A percentile compares a stretch with the other conserved stretches of the same genome.
Evolutionary conservation across 2,888 invertebrate species (phyloP).

Genomic region (Cosmia pyralina): DNA sequence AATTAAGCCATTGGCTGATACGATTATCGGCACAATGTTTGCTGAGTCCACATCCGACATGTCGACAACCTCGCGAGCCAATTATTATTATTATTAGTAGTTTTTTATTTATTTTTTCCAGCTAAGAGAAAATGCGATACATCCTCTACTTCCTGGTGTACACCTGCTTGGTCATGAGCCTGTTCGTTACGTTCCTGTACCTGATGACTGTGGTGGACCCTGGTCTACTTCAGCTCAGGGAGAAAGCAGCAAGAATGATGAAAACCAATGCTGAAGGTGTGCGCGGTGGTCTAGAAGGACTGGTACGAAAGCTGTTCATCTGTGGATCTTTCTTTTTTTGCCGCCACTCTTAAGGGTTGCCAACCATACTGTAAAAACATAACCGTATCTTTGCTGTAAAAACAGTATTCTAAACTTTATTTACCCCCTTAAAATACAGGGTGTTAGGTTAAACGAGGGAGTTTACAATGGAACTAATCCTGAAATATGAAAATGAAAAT

Average conservation of each 20-base stretch:
- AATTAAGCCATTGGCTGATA: no score
- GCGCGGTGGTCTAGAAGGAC: not conserved
- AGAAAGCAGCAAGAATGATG: constrained; percentile 63
- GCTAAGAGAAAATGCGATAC: constrained; percentile 69
- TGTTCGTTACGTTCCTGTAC: constrained; percentile 71
- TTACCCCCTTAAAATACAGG: no score
- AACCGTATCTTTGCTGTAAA: no score
- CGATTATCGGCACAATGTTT: no score
- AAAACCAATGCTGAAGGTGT: constrained; percentile 11
- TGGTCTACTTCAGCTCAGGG: constrained; percentile 68
- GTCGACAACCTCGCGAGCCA: no score
- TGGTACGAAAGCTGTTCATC: constrained; percentile 14
- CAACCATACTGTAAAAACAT: not conserved
- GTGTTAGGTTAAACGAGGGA: no score
- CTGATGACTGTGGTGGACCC: constrained; percentile 76
- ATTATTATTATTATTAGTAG: not conserved
- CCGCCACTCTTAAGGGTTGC: no score
- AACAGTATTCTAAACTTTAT: no score
- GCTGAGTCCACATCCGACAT: no score
- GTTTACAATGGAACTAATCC: no score
- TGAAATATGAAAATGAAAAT: no score
- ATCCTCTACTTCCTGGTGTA: constrained; percentile 69
- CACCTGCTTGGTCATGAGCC: constrained; percentile 62
- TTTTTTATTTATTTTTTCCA: constrained; percentile 12
- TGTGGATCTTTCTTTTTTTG: no score